Conservation (phyloP, 2,113 vertebrate species). For the Piprites chloris region DNA sequence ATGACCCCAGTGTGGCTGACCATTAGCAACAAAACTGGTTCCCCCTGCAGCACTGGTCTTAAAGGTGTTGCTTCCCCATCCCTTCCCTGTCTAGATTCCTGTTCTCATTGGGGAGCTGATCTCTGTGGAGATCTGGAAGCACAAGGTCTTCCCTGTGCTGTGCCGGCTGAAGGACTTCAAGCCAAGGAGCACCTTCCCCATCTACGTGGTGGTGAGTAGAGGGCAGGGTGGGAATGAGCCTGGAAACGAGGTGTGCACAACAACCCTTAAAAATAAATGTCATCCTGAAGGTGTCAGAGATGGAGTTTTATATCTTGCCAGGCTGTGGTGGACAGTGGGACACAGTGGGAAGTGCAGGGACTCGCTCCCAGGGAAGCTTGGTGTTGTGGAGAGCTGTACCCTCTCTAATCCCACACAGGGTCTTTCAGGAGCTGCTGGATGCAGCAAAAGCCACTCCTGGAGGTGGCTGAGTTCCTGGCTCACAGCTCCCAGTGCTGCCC, state of each 20-base stretch:
- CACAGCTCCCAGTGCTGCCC: background rate
- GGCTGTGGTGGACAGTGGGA: background rate
- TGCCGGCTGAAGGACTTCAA: constrained; percentile 89
- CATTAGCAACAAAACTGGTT: background rate
- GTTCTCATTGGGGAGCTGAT: constrained; percentile 87
- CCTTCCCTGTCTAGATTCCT: constrained; percentile 75
- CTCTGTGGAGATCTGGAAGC: constrained; percentile 90
- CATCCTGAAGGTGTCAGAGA: background rate
- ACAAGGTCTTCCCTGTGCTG: constrained; percentile 87
- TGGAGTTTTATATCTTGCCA: background rate
- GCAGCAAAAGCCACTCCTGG: background rate
- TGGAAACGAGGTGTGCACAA: background rate
- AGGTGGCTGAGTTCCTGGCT: background rate
- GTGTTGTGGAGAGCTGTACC: background rate
- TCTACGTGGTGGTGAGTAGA: constrained; percentile 92
- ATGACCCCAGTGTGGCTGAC: background rate
- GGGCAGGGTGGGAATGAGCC: rapidly evolving
- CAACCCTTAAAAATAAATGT: background rate
- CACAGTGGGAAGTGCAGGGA: background rate
- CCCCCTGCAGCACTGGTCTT: background rate
- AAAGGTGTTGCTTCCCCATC: background rate
- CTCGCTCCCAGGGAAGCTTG: background rate
- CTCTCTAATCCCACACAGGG: background rate
- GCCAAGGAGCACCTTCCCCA: constrained; percentile 86
- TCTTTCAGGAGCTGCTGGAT: background rate